These are phyloP conservation scores for Phenganax marumi DNA, from an alignment of 92 coral and sea anemone genomes.

Conservation along the genomic window DNA sequence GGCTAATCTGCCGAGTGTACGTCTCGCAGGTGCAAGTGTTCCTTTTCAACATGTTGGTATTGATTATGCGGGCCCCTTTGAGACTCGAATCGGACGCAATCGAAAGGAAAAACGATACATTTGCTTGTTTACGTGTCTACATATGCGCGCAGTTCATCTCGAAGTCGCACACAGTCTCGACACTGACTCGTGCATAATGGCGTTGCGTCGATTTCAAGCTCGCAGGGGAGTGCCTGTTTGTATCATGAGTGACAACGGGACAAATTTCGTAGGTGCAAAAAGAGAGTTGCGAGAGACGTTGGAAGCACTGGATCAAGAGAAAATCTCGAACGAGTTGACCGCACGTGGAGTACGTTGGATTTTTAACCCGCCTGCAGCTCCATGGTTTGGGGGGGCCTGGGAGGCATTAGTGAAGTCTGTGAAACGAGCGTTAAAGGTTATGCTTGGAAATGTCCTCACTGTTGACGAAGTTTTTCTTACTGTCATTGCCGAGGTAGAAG, in stretches of 20 bases:
- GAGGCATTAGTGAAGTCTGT: constrained; percentile 47
- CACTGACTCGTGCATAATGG: constrained; percentile 57
- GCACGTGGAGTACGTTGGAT: constrained; percentile 40
- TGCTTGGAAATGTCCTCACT: constrained; percentile 47
- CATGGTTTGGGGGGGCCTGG: constrained; percentile 58
- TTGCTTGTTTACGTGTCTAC: constrained; percentile 50
- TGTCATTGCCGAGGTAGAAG: constrained; percentile 41
- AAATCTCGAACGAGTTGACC: constrained; percentile 30
- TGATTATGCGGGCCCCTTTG: constrained; percentile 59
- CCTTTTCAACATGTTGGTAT: constrained; percentile 52
- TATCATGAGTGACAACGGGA: constrained; percentile 51
- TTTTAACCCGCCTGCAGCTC: constrained; percentile 58
- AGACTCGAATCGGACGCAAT: constrained; percentile 53
- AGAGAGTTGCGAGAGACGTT: constrained; percentile 45
- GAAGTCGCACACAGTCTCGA: constrained; percentile 52
- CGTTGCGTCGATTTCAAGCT: constrained; percentile 52
- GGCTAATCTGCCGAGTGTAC: constrained; percentile 36
- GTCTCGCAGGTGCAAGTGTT: constrained; percentile 44
- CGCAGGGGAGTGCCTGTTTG: constrained; percentile 48
- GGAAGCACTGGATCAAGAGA: constrained; percentile 32
- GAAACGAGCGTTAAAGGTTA: constrained; percentile 53
- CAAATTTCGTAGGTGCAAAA: constrained; percentile 50
- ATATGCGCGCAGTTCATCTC: constrained; percentile 55
- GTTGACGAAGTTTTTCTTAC: constrained; percentile 46
- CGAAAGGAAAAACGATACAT: constrained; percentile 53